A percentile compares a stretch with the other conserved stretches of the same genome.
phyloP scores from a whole-genome alignment of 37 sponge, comb jelly and placozoan species.

The Eunapius fragilis region DNA sequence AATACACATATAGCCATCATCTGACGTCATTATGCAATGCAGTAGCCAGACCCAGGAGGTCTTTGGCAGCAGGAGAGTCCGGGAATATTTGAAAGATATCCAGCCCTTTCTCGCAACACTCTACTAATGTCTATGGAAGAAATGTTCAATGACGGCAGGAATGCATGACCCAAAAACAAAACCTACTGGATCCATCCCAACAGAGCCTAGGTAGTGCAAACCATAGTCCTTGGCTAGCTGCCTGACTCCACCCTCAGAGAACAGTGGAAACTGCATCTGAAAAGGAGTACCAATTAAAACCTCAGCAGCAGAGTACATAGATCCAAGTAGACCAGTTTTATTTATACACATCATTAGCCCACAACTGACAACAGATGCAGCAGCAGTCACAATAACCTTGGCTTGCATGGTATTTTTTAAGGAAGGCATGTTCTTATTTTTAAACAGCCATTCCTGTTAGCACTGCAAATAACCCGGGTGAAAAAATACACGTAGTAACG shows the following conservation, averaged over 20 bases:
- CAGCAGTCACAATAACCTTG: too few species aligned
- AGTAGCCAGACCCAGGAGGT: slow-evolving; percentile 35
- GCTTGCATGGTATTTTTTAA: too few species aligned
- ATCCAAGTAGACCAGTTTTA: too few species aligned
- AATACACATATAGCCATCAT: background rate
- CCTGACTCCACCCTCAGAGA: slow-evolving; percentile 39
- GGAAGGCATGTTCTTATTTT: too few species aligned
- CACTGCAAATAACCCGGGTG: too few species aligned
- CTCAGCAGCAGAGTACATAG: too few species aligned
- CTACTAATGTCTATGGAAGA: slow-evolving; percentile 44
- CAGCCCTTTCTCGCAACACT: slow-evolving; percentile 63
- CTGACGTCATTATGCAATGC: slow-evolving; percentile 4
- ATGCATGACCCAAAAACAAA: background rate
- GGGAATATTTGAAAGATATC: slow-evolving; percentile 46
- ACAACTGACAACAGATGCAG: too few species aligned
- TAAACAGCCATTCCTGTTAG: too few species aligned
- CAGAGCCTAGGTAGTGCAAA: slow-evolving; percentile 55
- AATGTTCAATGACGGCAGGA: background rate
- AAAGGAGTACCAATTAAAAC: background rate
- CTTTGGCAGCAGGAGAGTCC: slow-evolving; percentile 34
- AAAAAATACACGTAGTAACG: too few species aligned
- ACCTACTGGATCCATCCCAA: slow-evolving; percentile 82
- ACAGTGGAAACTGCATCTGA: slow-evolving; percentile 38
- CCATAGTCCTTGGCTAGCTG: slow-evolving; percentile 51
- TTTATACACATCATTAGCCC: too few species aligned